Evolutionary conservation across 1,140 invertebrate species (phyloP).

Genomic region (Batillaria attramentaria): DNA sequence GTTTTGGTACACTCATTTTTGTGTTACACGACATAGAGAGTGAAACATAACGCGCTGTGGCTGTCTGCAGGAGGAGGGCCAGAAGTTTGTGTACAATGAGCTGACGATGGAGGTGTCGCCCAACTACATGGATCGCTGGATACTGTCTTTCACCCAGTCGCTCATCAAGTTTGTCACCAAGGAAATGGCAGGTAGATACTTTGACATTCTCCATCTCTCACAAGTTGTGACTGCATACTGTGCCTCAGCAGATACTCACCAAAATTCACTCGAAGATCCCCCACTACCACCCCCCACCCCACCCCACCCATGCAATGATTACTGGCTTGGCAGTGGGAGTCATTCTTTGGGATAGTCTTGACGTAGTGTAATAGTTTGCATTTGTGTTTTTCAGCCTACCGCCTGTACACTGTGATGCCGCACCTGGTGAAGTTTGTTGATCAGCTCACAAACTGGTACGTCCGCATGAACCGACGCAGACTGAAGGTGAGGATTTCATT

Average conservation of each 20-base stretch:
- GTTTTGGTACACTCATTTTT: no score
- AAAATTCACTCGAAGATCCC: no score
- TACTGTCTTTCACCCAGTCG: constrained; percentile 95
- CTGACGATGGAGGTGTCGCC: constrained; percentile 58
- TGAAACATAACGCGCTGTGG: no score
- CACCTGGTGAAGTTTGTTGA: constrained; percentile 96
- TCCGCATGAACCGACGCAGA: constrained; percentile 94
- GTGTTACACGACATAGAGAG: no score
- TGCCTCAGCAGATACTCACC: no score
- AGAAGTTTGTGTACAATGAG: constrained; percentile 72
- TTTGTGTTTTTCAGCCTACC: constrained; percentile 79
- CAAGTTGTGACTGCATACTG: no score
- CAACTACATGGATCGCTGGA: constrained; percentile 99
- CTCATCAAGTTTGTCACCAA: constrained; percentile 88
- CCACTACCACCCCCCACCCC: no score
- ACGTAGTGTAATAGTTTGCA: not conserved
- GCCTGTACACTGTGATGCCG: constrained; percentile 96
- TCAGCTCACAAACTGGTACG: constrained; percentile 99
- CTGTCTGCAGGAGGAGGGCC: constrained; percentile 75
- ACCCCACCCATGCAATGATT: no score
- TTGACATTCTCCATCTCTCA: not conserved
- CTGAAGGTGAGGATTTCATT: constrained; percentile 78
- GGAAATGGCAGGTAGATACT: constrained; percentile 84
- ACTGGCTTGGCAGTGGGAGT: no score
- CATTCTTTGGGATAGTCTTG: no score